Conservation (phyloP, 1,140 invertebrate species). For the Brachystomella parvula region DNA sequence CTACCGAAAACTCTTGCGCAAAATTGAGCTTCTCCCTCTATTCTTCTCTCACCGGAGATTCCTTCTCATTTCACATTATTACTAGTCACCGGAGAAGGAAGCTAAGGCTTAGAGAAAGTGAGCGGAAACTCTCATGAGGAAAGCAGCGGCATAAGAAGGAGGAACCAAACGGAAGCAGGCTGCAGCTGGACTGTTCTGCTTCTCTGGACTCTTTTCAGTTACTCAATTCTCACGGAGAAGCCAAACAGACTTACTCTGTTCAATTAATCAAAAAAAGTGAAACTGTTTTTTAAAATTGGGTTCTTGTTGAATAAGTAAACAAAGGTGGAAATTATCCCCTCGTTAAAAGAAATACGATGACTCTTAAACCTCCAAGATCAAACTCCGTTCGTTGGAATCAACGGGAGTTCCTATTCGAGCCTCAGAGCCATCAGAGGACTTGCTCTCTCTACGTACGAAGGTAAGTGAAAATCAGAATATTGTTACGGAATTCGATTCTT, state of each 20-base stretch:
- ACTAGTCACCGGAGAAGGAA: no score
- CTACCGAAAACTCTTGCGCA: no score
- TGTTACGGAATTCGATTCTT: no score
- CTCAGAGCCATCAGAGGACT: conserved; percentile 32
- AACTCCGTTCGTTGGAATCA: conserved; percentile 26
- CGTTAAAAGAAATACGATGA: conserved; percentile 17
- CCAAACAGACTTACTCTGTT: neutral
- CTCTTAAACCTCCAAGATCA: conserved; percentile 24
- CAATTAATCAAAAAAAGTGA: neutral
- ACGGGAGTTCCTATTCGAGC: conserved; percentile 30
- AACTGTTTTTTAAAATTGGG: neutral
- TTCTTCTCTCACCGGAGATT: no score
- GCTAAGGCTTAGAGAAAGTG: no score
- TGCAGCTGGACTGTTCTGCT: conserved; percentile 8
- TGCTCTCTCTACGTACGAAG: conserved; percentile 33
- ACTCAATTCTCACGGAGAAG: no score
- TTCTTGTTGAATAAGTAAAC: neutral
- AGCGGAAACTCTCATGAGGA: neutral
- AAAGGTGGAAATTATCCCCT: neutral
- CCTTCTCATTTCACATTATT: no score
- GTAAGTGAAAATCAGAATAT: conserved; percentile 15
- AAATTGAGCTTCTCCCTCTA: no score
- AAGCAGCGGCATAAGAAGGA: neutral
- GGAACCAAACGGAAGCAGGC: neutral
- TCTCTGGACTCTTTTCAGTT: no score